A percentile compares a stretch with the other conserved stretches of the same genome.
phyloP scores from a whole-genome alignment of 1,140 invertebrate genomes.

The Acromyrmex heyeri region DNA sequence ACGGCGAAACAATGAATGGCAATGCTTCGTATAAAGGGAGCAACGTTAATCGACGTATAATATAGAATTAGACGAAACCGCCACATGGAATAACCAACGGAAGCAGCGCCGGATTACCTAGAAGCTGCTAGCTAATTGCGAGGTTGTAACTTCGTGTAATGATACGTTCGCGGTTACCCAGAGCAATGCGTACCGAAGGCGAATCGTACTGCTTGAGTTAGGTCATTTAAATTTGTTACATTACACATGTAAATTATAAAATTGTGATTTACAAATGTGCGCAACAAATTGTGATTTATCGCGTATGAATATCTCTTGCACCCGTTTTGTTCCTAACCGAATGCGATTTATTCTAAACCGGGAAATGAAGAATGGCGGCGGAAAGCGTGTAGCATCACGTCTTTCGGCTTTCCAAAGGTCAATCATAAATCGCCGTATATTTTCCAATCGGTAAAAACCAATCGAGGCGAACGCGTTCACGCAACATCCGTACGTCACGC shows the following conservation, averaged over 20 bases:
- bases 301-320: background rate
- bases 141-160: constrained; percentile 56
- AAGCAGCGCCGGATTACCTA: constrained; percentile 50
- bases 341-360: background rate
- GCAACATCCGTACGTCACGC: constrained; percentile 28
- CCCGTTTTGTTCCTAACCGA: background rate
- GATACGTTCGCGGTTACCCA: constrained; percentile 53
- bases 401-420: background rate
- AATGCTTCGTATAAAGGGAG: constrained; percentile 30
- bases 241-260: constrained; percentile 18
- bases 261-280: background rate
- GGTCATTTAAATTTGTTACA: constrained; percentile 28
- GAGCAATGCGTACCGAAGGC: constrained; percentile 39
- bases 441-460: constrained; percentile 38
- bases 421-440: constrained; percentile 37
- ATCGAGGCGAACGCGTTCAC: constrained; percentile 9
- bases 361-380: background rate
- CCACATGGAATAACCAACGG: constrained; percentile 49
- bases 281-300: background rate
- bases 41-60: constrained; percentile 53
- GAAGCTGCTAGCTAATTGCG: constrained; percentile 52
- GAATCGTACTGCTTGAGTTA: constrained; percentile 23
- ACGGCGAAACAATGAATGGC: constrained; percentile 15
- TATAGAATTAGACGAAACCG: constrained; percentile 51
- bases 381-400: background rate